These are phyloP conservation scores for Xestoiulus laeticollis DNA, from an alignment of 2,888 invertebrate genomes.

Conservation along the genomic window DNA sequence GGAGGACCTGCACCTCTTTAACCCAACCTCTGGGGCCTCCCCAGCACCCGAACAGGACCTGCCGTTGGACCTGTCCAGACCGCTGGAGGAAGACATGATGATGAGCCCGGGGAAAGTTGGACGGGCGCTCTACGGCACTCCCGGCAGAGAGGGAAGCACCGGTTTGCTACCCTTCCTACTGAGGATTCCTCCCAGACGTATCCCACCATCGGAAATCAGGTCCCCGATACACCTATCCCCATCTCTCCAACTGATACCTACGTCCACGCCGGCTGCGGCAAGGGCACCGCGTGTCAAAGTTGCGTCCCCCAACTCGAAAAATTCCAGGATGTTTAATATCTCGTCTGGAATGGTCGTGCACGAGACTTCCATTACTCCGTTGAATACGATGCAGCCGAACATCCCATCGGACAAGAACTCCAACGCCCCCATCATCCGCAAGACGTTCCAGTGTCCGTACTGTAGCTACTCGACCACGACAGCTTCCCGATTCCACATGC, in stretches of 20 bases:
- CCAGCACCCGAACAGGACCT: not conserved
- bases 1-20: constrained; percentile 49
- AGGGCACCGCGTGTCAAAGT: not conserved
- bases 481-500: constrained; percentile 91
- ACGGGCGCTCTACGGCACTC: not conserved
- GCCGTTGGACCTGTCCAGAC: constrained; percentile 46
- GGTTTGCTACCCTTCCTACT: constrained; percentile 42
- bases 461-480: constrained; percentile 93
- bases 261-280: not conserved
- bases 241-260: constrained; percentile 48
- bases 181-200: not conserved
- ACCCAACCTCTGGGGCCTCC: not conserved
- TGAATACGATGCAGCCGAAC: not conserved
- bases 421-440: constrained; percentile 46
- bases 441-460: constrained; percentile 84
- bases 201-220: not conserved
- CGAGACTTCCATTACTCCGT: not conserved
- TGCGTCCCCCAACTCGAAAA: not conserved
- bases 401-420: not conserved
- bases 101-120: not conserved
- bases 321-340: not conserved
- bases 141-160: not conserved
- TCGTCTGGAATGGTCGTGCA: not conserved
- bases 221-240: constrained; percentile 44
- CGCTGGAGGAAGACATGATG: not conserved